Percentiles rank a stretch among this genome's conserved stretches.
Conservation (phyloP, 1,140 invertebrate species). For the Leptopilina boulardi region DNA sequence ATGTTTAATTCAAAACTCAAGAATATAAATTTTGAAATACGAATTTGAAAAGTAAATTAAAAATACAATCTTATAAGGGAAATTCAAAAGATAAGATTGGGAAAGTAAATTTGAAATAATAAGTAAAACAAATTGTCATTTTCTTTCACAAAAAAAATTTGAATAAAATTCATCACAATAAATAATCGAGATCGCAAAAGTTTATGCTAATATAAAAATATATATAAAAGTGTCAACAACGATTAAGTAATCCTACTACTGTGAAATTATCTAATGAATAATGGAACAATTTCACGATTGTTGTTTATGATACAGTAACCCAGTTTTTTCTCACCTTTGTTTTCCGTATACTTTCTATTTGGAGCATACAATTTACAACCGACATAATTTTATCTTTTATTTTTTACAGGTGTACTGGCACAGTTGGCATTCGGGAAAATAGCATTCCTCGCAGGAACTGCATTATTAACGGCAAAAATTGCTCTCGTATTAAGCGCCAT, state of each 20-base stretch:
- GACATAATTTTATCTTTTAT: background rate
- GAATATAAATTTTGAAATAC: too few species aligned
- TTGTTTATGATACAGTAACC: background rate
- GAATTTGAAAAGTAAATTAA: too few species aligned
- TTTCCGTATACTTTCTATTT: constrained; percentile 24
- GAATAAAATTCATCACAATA: too few species aligned
- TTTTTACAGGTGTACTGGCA: constrained; percentile 76
- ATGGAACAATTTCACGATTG: background rate
- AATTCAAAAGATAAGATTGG: too few species aligned
- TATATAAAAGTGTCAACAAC: too few species aligned
- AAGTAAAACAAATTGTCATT: too few species aligned
- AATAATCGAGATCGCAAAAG: too few species aligned
- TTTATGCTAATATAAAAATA: too few species aligned
- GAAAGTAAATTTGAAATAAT: too few species aligned
- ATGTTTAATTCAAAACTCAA: too few species aligned
- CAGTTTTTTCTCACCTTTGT: constrained; percentile 30
- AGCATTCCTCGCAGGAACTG: constrained; percentile 81
- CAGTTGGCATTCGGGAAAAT: constrained; percentile 83
- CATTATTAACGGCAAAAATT: constrained; percentile 82
- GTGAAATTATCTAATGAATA: constrained; percentile 9
- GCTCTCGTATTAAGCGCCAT: constrained; percentile 81
- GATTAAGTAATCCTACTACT: background rate
- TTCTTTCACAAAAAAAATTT: too few species aligned
- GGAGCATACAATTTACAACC: background rate
- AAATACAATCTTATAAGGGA: too few species aligned